Percentiles rank a stretch among this genome's conserved stretches.
These are phyloP conservation scores for Stictocephala bisonia DNA, from an alignment of 2,888 invertebrate genomes.

Conservation along the genomic window DNA sequence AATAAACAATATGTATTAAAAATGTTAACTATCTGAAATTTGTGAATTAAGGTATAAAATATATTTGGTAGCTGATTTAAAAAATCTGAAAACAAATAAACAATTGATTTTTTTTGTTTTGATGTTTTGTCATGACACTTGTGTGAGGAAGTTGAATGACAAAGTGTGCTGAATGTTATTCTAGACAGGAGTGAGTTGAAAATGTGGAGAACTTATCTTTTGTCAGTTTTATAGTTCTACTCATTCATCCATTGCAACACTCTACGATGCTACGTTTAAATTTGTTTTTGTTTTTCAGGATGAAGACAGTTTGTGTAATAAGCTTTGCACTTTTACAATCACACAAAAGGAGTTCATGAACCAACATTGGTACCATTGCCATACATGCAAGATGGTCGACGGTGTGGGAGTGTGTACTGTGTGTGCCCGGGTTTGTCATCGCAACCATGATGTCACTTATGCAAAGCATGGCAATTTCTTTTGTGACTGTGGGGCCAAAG, in stretches of 20 bases:
- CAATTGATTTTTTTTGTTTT: no score
- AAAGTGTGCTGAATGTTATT: no score
- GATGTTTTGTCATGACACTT: no score
- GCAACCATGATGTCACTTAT: constrained; percentile 95
- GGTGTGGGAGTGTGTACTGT: constrained; percentile 98
- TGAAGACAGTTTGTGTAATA: constrained; percentile 89
- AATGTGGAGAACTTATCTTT: no score
- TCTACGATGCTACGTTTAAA: not conserved
- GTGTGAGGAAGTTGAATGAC: no score
- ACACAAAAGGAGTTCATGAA: constrained; percentile 99
- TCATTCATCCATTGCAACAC: not conserved
- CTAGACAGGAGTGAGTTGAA: no score
- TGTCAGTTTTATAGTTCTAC: not conserved
- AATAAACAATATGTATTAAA: no score
- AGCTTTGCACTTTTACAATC: constrained; percentile 95
- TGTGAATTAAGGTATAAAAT: no score
- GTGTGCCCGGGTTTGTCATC: constrained; percentile 97
- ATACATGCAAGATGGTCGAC: constrained; percentile 98
- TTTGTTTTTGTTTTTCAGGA: constrained; percentile 69
- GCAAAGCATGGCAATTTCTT: constrained; percentile 99
- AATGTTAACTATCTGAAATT: no score
- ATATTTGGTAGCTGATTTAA: no score
- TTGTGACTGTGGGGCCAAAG: constrained; percentile 98
- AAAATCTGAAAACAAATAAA: no score
- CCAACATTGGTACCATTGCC: constrained; percentile 99